Evolutionary conservation across 2,888 invertebrate genomes (phyloP).

Genomic region (Leptinotarsa haldemani): DNA sequence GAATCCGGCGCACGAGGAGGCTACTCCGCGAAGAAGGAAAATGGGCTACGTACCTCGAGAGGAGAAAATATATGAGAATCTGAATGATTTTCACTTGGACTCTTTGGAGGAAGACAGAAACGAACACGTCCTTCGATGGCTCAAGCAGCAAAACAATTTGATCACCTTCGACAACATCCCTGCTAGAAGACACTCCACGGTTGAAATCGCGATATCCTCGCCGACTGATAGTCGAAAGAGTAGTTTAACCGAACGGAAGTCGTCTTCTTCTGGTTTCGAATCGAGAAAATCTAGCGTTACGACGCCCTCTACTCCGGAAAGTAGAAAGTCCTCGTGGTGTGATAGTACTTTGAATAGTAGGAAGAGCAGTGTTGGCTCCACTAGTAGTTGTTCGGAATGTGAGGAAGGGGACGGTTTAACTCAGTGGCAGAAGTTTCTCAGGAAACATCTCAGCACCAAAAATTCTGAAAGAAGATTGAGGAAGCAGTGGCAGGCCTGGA

Average conservation of each 20-base stretch:
- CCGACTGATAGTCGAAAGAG: slow-evolving; percentile 61
- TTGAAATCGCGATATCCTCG: slow-evolving; percentile 54
- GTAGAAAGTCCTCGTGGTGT: slow-evolving; percentile 58
- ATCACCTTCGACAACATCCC: slow-evolving; percentile 46
- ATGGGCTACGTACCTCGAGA: slow-evolving; percentile 60
- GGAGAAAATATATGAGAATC: slow-evolving; percentile 63
- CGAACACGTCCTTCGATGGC: slow-evolving; percentile 64
- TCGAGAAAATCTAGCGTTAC: slow-evolving; percentile 61
- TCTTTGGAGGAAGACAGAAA: slow-evolving; percentile 61
- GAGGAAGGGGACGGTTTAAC: slow-evolving; percentile 58
- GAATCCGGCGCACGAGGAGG: slow-evolving; percentile 34
- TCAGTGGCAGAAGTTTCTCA: slow-evolving; percentile 62
- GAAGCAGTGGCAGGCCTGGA: slow-evolving; percentile 66
- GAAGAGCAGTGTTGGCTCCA: slow-evolving; percentile 64
- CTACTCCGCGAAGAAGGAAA: slow-evolving; percentile 55
- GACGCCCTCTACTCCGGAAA: slow-evolving; percentile 59
- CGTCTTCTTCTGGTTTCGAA: slow-evolving; percentile 59
- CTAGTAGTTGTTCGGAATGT: slow-evolving; percentile 64
- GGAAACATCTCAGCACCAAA: slow-evolving; percentile 59
- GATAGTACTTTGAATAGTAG: slow-evolving; percentile 59
- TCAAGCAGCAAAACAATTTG: slow-evolving; percentile 62
- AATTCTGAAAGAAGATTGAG: slow-evolving; percentile 62
- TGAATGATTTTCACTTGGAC: slow-evolving; percentile 57
- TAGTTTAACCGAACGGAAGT: slow-evolving; percentile 55
- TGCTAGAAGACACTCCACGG: slow-evolving; percentile 52